A percentile compares a stretch with the other conserved stretches of the same genome.
Evolutionary conservation across 2,797 vertebrate genomes (phyloP).

Genomic region (Pseudotriccus pelzelni): DNA sequence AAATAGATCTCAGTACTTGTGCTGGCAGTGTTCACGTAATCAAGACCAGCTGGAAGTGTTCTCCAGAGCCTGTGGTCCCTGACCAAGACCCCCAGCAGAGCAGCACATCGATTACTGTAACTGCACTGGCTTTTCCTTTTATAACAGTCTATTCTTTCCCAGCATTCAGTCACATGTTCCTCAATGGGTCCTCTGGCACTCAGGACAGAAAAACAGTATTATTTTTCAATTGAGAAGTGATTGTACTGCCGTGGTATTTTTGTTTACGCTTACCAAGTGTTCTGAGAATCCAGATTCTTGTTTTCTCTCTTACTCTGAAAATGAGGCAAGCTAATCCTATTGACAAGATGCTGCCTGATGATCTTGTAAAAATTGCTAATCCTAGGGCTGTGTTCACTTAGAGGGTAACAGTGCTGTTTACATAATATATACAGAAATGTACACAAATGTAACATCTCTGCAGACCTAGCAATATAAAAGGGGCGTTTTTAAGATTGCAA

Average conservation of each 20-base stretch:
- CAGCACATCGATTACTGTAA: neutral
- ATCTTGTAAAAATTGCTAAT: neutral
- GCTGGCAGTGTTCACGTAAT: neutral
- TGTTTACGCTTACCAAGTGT: neutral
- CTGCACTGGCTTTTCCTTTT: neutral
- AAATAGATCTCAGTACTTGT: neutral
- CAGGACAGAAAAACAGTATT: neutral
- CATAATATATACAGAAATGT: neutral
- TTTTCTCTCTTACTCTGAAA: neutral
- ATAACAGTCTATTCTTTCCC: accelerated
- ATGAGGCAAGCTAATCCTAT: neutral
- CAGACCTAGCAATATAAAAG: neutral
- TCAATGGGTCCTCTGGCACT: neutral
- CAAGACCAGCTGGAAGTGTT: neutral
- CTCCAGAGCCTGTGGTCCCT: neutral
- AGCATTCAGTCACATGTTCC: neutral
- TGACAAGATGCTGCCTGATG: neutral
- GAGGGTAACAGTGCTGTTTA: neutral
- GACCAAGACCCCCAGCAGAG: neutral
- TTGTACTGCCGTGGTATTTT: neutral
- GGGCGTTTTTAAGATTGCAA: neutral
- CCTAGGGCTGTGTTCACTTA: neutral
- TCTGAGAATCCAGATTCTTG: neutral
- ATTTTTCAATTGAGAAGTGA: neutral
- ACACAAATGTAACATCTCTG: neutral